These are phyloP conservation scores for Apis florea DNA, from an alignment of 1,140 invertebrate species.

Conservation along the genomic window DNA sequence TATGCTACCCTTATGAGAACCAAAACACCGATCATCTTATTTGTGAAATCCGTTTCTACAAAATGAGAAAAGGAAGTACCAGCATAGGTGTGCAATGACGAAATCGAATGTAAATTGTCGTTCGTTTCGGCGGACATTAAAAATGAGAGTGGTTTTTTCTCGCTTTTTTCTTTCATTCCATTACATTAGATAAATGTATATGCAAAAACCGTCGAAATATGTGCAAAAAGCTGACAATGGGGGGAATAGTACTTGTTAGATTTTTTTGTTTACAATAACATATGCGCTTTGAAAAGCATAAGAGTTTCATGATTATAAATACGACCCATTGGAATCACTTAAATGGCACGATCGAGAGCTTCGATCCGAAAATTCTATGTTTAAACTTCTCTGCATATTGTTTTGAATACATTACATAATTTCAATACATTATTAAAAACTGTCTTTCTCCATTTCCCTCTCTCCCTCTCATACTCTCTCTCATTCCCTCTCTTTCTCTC, in stretches of 20 bases:
- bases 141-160: slow-evolving; percentile 30
- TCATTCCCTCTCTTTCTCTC: slow-evolving; percentile 20
- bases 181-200: slow-evolving; percentile 68
- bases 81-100: slow-evolving; percentile 58
- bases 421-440: slow-evolving; percentile 45
- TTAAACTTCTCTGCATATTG: slow-evolving; percentile 1
- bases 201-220: slow-evolving; percentile 64
- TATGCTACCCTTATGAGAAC: slow-evolving; percentile 27
- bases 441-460: slow-evolving; percentile 1
- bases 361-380: slow-evolving; percentile 52
- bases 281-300: slow-evolving; percentile 65
- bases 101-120: slow-evolving; percentile 44
- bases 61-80: slow-evolving; percentile 61
- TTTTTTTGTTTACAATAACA: slow-evolving; percentile 61
- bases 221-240: slow-evolving; percentile 66
- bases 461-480: slow-evolving; percentile 22
- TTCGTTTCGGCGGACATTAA: slow-evolving; percentile 7
- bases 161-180: slow-evolving; percentile 3
- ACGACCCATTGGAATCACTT: slow-evolving; percentile 59
- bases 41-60: slow-evolving; percentile 53
- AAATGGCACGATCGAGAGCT: slow-evolving; percentile 65
- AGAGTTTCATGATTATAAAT: slow-evolving; percentile 62
- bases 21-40: slow-evolving; percentile 23
- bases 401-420: slow-evolving; percentile 35
- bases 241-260: slow-evolving; percentile 57